Base-by-base conservation (phyloP, 2,888 invertebrate genomes). In the Teinopalpus imperialis region DNA sequence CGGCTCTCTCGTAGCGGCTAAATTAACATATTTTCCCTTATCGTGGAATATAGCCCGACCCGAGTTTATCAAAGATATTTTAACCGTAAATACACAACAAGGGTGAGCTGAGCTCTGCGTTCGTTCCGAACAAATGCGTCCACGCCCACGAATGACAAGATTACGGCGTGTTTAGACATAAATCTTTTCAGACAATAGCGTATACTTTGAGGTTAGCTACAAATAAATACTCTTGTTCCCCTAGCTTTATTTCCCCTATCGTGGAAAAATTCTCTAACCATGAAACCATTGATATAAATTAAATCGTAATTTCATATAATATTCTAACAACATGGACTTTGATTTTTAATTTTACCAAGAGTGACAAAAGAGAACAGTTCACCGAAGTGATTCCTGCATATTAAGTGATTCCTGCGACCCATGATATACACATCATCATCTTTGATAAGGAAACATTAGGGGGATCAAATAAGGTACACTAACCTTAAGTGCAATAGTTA, bases 21-120 rank as follows among this genome's bases (percentile, higher is more conserved):
- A 83, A 87, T 87, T 87, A 85, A 86, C 88, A 88, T 88, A 86
- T 86, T 86, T 85, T 82, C 77, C 73, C 76, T 85, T 87, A 88
- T 88, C 86, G 69, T 63, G 69, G 69, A 76, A 77, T 82, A 81
- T 80, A 73, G 74, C 69, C 73, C 69, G 72, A 71, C 69, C 71
- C 71, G 67, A 57, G 67, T 75, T 83, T 86, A 85, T 85, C 83
- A 73, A 74, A 74, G 74, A 76, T 79, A 66, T 75, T 82, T 70
- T 66, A 74, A 78, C 74, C 69, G 61, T 78, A 81, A 77, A 81
- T 80, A 81, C 71, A 78, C 69, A 73, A 68, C 64, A 64, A 74
- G 76, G 78, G 76, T 72, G 70, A 41, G 18, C 69, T 68, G 44
- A 43, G 48, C 42, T 42, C 57, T 65, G 66, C 69, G 64, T 63